Conservation (phyloP, 1,140 invertebrate species). For the Drosophila equinoxialis region DNA sequence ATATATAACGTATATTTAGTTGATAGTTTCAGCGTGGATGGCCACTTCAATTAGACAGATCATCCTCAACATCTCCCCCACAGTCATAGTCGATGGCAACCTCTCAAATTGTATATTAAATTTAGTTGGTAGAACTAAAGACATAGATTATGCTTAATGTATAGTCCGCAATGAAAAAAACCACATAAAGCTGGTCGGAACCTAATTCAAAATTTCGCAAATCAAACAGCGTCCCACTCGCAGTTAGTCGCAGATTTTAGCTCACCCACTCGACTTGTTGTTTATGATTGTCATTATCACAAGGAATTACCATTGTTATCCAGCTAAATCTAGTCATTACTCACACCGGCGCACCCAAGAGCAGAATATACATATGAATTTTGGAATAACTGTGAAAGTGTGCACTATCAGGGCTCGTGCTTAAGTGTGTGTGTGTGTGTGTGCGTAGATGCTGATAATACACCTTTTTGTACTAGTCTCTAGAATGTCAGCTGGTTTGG, state of each 20-base stretch:
- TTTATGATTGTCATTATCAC: slow-evolving; percentile 73
- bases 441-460: slow-evolving; percentile 57
- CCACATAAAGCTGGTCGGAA: background rate
- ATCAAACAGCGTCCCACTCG: slow-evolving; percentile 38
- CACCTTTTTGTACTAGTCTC: background rate
- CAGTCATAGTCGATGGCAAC: too few relatives aligned
- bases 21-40: too few relatives aligned
- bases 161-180: background rate
- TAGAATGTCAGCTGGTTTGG: slow-evolving; percentile 17
- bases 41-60: too few relatives aligned
- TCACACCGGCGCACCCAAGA: slow-evolving; percentile 42
- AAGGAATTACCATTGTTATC: slow-evolving; percentile 78
- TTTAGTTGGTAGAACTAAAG: background rate
- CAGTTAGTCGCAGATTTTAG: background rate
- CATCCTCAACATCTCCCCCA: too few relatives aligned
- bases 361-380: slow-evolving; percentile 9
- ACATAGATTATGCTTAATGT: too few relatives aligned
- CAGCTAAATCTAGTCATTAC: slow-evolving; percentile 75
- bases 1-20: too few relatives aligned
- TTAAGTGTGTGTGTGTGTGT: background rate
- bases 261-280: slow-evolving; percentile 42
- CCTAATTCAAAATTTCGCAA: slow-evolving; percentile 2
- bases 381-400: background rate
- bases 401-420: slow-evolving; percentile 28
- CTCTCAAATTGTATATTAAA: too few relatives aligned